Evolutionary conservation across 2,797 vertebrate species (phyloP), one percentile per base, ranked within the genome.

Genomic region (Anisognathus igniventris): DNA sequence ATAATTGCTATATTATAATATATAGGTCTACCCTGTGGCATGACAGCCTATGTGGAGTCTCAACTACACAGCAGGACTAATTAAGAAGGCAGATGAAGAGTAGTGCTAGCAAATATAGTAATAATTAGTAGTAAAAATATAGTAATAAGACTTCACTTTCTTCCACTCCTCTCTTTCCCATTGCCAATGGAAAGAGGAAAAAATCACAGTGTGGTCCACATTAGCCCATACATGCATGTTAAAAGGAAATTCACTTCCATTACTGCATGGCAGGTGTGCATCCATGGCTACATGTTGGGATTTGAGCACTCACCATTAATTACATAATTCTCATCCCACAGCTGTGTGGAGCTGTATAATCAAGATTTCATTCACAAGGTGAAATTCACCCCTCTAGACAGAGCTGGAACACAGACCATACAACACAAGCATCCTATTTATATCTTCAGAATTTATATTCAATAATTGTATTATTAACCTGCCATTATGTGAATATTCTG

Each of bases 81-180:
- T 95, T 95, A 95, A 89, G 74, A 75, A 95, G 84, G 72, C 57
- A 94, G 53, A 93, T 74, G 66, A 94, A 90, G 50, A 91, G 67
- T 25, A 74, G 17, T 12, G 5, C 28, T 83, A 89, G 37, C 27
- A 94, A 82, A 95, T 94, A 79, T 51, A 85, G 10, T 23, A 72
- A 56, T 51, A 84, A n/a, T n/a, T n/a, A n/a, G n/a, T n/a, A n/a
- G n/a, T n/a, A n/a, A n/a, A n/a, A n/a, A n/a, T n/a, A n/a, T n/a
- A n/a, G n/a, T n/a, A n/a, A n/a, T n/a, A 88, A 53, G 18, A 1
- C 16, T 78, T 61, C 14, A 31, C 10, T n/a, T 92, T 93, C 79
- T 88, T 28, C 58, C 25, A 44, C 12, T 30, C 17, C 39, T 61
- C 57, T 85, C 81, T 91, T 91, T 72, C 50, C 50, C 57, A 71